Evolutionary conservation across 2,888 invertebrate species (phyloP).

Genomic region (Volucella bombylans): DNA sequence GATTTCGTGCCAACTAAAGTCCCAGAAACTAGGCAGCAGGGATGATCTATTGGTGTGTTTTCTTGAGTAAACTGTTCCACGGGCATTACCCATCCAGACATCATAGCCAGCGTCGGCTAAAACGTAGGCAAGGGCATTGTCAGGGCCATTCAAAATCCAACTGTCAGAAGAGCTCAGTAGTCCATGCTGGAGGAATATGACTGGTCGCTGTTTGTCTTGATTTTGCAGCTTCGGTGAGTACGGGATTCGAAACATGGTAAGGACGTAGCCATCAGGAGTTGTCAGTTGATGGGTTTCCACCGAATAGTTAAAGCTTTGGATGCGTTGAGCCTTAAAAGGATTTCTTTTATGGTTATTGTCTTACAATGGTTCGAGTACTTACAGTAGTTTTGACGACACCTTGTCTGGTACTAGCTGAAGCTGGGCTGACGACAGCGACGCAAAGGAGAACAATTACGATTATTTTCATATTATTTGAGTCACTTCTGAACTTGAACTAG

Average conservation of each 20-base stretch:
- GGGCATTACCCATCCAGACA: conserved; percentile 86
- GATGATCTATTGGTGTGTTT: conserved; percentile 82
- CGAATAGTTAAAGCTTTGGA: conserved; percentile 83
- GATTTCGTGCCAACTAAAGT: conserved; percentile 84
- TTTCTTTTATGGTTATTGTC: too few relatives aligned
- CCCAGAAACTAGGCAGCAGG: conserved; percentile 78
- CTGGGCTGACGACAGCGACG: too few relatives aligned
- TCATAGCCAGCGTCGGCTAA: conserved; percentile 83
- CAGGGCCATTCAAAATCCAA: conserved; percentile 88
- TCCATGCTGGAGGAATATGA: conserved; percentile 90
- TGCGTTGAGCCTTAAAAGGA: conserved; percentile 73
- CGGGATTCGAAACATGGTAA: conserved; percentile 92
- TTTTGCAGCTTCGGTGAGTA: conserved; percentile 80
- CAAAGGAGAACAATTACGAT: too few relatives aligned
- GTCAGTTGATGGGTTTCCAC: conserved; percentile 87
- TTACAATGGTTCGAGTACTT: too few relatives aligned
- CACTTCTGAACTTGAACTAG: too few relatives aligned
- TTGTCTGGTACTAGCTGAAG: too few relatives aligned
- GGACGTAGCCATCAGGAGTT: conserved; percentile 92
- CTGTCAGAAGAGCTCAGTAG: conserved; percentile 86
- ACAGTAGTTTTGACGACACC: too few relatives aligned
- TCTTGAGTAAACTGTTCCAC: conserved; percentile 86
- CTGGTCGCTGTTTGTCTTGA: conserved; percentile 82
- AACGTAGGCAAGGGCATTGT: conserved; percentile 84
- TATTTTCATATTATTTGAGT: too few relatives aligned